phyloP scores from a whole-genome alignment of 2,113 vertebrate species.

The Pan troglodytes region NHGRI_mPanTro3-v2.1_pri NC_072398.2:216578001-216578500 shows the following conservation, averaged over 20 bases:
- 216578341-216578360: neutral
- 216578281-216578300: neutral
- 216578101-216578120: fast-evolving
- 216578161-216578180: fast-evolving
- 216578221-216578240: neutral
- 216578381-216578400: fast-evolving
- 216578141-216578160: too few species aligned
- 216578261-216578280: fast-evolving
- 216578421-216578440: fast-evolving
- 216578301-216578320: neutral
- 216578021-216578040: neutral
- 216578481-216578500: neutral
- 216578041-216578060: neutral
- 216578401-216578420: fast-evolving
- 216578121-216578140: neutral
- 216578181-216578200: neutral
- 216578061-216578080: fast-evolving
- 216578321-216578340: neutral
- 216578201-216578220: neutral
- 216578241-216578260: fast-evolving
- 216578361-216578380: fast-evolving
- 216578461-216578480: neutral
- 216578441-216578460: neutral
- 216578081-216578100: neutral
- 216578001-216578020: neutral